Evolutionary conservation across 2,888 invertebrate species (phyloP).

Genomic region (Leucozona laternaria): DNA sequence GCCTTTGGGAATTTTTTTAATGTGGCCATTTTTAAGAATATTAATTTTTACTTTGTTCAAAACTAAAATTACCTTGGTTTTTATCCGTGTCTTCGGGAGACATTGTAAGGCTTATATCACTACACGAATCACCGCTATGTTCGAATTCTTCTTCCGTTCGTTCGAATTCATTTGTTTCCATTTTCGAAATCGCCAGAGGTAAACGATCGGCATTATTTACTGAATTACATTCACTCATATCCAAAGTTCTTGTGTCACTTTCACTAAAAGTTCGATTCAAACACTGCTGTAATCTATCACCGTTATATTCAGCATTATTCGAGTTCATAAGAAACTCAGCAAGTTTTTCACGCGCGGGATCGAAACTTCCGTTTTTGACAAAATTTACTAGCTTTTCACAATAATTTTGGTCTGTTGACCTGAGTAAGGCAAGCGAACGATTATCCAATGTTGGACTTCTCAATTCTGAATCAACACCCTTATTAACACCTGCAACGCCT

Average conservation of each 20-base stretch:
- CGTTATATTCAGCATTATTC: conserved; percentile 59
- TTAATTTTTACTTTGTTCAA: background rate
- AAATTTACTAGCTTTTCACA: conserved; percentile 76
- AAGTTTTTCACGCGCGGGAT: conserved; percentile 75
- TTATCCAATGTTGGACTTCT: conserved; percentile 58
- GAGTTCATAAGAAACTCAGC: conserved; percentile 75
- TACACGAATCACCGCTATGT: conserved; percentile 83
- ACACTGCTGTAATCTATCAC: conserved; percentile 62
- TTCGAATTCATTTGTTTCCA: conserved; percentile 64
- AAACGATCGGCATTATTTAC: conserved; percentile 57
- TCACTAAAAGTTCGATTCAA: conserved; percentile 70
- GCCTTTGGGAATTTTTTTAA: no score
- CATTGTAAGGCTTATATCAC: conserved; percentile 83
- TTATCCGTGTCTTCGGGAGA: conserved; percentile 82
- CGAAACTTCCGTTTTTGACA: conserved; percentile 75
- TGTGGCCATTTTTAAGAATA: no score
- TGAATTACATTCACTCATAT: conserved; percentile 57
- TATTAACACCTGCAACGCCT: conserved; percentile 31
- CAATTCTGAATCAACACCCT: conserved; percentile 40
- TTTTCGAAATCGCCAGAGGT: conserved; percentile 56
- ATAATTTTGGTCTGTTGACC: conserved; percentile 76
- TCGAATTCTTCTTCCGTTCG: conserved; percentile 81
- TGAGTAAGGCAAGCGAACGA: conserved; percentile 78
- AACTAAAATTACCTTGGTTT: conserved; percentile 79
- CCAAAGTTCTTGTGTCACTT: conserved; percentile 55